Evolutionary conservation across 1,140 invertebrate genomes (phyloP).

Genomic region (Medauroidea extradentata): DNA sequence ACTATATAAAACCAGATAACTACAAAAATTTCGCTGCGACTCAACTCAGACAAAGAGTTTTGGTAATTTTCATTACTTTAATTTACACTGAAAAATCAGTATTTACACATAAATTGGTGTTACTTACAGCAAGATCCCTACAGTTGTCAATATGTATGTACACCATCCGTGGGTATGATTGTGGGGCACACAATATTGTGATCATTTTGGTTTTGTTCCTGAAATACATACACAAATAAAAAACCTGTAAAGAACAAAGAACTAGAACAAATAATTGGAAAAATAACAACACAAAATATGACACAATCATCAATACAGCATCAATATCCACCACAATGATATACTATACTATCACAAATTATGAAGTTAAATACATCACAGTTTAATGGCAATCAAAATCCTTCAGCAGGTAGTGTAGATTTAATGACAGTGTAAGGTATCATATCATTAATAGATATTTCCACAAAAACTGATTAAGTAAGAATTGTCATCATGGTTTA

Average conservation of each 20-base stretch:
- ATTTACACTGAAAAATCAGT: slow-evolving; percentile 3
- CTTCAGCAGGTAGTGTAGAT: too few species aligned
- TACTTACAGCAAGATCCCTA: slow-evolving; percentile 76
- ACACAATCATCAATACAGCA: not conserved
- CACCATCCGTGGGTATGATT: slow-evolving; percentile 59
- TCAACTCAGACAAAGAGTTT: too few species aligned
- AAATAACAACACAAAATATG: not conserved
- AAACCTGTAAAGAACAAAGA: not conserved
- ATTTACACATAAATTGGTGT: not conserved
- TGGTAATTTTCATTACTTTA: slow-evolving; percentile 1
- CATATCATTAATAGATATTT: too few species aligned
- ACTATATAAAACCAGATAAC: too few species aligned
- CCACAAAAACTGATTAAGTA: too few species aligned
- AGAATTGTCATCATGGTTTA: too few species aligned
- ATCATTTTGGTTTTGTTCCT: slow-evolving; percentile 81
- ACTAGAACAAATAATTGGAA: slow-evolving; percentile 16
- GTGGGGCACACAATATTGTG: slow-evolving; percentile 53
- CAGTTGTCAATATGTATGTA: slow-evolving; percentile 92
- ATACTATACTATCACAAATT: too few species aligned
- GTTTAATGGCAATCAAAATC: too few species aligned
- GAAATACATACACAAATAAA: not conserved
- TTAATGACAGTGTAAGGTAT: too few species aligned
- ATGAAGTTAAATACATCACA: too few species aligned
- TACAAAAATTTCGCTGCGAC: too few species aligned
- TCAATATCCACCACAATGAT: too few species aligned